Evolutionary conservation across 1,140 invertebrate genomes (phyloP), one percentile per base, ranked within the genome.

Genomic region (Heliconius himera): DNA sequence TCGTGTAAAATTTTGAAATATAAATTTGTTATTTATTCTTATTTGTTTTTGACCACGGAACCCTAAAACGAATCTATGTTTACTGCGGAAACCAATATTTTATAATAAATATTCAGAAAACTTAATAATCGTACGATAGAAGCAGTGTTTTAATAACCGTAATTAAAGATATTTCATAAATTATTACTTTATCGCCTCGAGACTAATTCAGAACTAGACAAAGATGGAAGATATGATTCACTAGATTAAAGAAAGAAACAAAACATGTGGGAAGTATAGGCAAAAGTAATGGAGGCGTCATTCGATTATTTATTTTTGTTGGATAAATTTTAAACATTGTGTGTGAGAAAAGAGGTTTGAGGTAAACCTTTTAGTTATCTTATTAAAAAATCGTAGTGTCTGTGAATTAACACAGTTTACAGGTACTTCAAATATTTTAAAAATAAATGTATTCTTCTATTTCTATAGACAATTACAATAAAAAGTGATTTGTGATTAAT

Each of bases 131-230:
- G 83, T 82, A 85, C 83, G 81, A 85, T 84, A 83, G 85, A 85
- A 89, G 84, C 83, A 83, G 79, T 90, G 80, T 78, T 75, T 86
- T 89, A 90, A 91, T 91, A 88, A 87, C 85, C 82, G 81, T 88
- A 88, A 91, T 91, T 89, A 88, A 87, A 80, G 83, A 80, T 86
- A 13, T 90, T 88, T 87, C 84, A 90, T 91, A 88, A 88, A 87
- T 91, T 89, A 91, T 87, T 83, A 81, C 88, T 90, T 78, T 84
- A 90, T 90, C 84, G 90, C 90, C 90, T 82, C 81, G 73, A 87
- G 89, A 86, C 80, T 79, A 79, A 70, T 73, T 74, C 84, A 80
- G 80, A 85, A 83, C 77, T 18, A 78, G 83, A 89, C 13, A 38
- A 79, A 84, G 83, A 88, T 41, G 77, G 54, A 86, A 33, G 70